A percentile compares a stretch with the other conserved stretches of the same genome.
Conservation (phyloP, 2,113 vertebrate species). For the Heliornis fulica region DNA sequence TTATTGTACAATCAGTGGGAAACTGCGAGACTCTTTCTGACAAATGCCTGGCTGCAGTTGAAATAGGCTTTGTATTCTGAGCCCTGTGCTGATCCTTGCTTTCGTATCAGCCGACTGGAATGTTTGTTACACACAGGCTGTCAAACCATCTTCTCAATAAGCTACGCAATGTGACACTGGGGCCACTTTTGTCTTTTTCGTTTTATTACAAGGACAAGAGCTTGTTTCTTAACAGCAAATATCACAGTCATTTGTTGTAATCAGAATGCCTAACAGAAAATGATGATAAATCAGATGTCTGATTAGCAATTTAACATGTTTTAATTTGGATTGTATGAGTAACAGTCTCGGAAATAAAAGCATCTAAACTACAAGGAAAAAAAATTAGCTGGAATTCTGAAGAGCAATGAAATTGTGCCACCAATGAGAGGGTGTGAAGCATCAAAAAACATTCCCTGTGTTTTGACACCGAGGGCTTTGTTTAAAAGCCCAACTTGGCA, state of each 20-base stretch:
- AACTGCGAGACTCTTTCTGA: background rate
- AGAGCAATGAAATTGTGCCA: background rate
- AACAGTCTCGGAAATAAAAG: background rate
- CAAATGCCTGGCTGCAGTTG: background rate
- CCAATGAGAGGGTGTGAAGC: background rate
- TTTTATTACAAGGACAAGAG: conserved; percentile 23
- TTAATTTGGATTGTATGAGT: background rate
- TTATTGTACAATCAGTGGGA: background rate
- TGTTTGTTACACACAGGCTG: background rate
- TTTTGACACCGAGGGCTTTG: background rate
- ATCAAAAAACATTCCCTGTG: background rate
- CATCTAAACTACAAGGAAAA: background rate
- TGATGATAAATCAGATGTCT: background rate
- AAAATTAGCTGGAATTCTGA: background rate
- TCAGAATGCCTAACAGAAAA: background rate
- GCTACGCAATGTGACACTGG: background rate
- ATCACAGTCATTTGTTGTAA: background rate
- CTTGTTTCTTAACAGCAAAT: background rate
- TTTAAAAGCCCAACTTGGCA: background rate
- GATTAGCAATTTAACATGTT: background rate
- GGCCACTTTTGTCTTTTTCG: background rate
- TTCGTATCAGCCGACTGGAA: conserved; percentile 1
- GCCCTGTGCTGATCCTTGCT: background rate
- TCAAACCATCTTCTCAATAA: background rate
- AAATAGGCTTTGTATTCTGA: conserved; percentile 37